phyloP scores from a whole-genome alignment of 2,797 vertebrate genomes.

The Ficedula albicollis region DNA sequence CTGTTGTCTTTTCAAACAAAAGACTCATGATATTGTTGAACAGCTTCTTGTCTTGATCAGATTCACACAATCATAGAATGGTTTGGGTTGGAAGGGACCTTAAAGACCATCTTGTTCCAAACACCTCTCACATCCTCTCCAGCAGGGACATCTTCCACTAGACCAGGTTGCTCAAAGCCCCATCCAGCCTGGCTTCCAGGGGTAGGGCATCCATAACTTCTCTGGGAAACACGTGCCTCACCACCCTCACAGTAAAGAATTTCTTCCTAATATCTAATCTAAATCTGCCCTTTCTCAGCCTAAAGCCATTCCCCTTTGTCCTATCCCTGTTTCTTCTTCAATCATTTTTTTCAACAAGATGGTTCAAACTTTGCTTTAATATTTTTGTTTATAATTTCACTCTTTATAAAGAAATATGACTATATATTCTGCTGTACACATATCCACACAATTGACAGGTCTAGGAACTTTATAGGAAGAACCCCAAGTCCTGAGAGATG shows the following conservation, averaged over 20 bases:
- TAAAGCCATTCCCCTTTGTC: not conserved
- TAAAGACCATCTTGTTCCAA: not conserved
- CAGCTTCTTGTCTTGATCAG: not conserved
- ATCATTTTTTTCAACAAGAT: not conserved
- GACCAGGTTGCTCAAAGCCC: accelerated
- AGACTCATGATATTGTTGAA: not conserved
- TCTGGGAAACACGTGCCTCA: not conserved
- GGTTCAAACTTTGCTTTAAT: not conserved
- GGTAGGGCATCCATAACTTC: not conserved
- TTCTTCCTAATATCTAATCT: not conserved
- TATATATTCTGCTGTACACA: not conserved
- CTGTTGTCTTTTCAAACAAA: not conserved
- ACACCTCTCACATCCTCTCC: no score
- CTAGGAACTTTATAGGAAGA: not conserved
- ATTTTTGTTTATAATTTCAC: not conserved
- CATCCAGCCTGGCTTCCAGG: not conserved
- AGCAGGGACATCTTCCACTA: not conserved
- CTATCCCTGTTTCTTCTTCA: not conserved
- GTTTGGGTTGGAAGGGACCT: not conserved
- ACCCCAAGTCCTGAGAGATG: accelerated
- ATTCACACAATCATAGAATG: not conserved
- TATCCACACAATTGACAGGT: not conserved
- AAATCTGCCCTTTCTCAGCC: not conserved
- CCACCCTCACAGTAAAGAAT: not conserved
- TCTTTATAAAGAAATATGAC: not conserved